These are phyloP conservation scores for Caenorhabditis plicata DNA, from an alignment of 2,888 invertebrate species.

Conservation along the genomic window DNA sequence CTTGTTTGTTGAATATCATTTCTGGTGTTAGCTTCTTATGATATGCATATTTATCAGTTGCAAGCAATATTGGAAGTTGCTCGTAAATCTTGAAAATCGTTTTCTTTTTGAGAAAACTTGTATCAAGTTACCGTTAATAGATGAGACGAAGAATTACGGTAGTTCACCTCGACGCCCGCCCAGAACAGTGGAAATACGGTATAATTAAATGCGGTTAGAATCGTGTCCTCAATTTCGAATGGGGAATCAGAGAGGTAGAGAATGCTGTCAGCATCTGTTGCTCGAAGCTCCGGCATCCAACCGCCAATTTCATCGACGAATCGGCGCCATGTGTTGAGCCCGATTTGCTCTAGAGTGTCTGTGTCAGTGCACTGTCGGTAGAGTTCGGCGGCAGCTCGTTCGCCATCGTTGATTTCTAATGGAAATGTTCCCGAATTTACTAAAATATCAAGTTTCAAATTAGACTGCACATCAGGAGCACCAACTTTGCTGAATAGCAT, in stretches of 20 bases:
- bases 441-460: neutral
- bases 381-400: constrained; percentile 31
- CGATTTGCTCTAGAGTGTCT: constrained; percentile 24
- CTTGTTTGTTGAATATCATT: constrained; percentile 23
- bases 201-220: constrained; percentile 38
- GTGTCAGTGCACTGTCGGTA: constrained; percentile 38
- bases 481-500: constrained; percentile 10
- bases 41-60: constrained; percentile 22
- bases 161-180: constrained; percentile 43
- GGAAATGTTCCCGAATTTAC: constrained; percentile 23
- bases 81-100: constrained; percentile 32
- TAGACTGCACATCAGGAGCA: neutral
- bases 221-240: constrained; percentile 35
- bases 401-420: constrained; percentile 24
- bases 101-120: neutral
- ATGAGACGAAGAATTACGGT: constrained; percentile 29
- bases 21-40: constrained; percentile 25
- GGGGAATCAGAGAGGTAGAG: too few species aligned
- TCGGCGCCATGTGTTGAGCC: constrained; percentile 20
- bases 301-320: constrained; percentile 14
- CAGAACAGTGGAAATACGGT: constrained; percentile 41
- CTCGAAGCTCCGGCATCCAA: constrained; percentile 26
- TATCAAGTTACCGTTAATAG: constrained; percentile 32
- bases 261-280: neutral
- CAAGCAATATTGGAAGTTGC: constrained; percentile 36